Evolutionary conservation across 35 echinoderm and acorn worm species (phyloP).

Genomic region (Anneissia japonica): DNA sequence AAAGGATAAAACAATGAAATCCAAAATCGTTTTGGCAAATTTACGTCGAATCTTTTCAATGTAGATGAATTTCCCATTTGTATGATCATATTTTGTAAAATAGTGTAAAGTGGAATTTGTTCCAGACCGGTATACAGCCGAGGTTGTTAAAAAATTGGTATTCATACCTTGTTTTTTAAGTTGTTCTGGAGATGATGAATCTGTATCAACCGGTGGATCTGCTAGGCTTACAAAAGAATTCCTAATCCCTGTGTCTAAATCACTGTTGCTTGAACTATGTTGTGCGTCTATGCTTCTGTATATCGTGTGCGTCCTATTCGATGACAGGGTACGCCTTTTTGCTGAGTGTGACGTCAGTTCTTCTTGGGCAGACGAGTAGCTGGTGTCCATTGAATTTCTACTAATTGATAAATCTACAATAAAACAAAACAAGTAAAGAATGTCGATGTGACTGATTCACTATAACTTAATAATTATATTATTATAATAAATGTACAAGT

Average conservation of each 20-base stretch:
- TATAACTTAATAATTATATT: too few species aligned
- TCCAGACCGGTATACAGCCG: too few species aligned
- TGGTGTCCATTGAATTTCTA: conserved; percentile 54
- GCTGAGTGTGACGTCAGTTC: conserved; percentile 41
- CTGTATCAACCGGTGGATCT: not conserved
- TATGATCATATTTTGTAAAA: too few species aligned
- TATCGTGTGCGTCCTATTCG: not conserved
- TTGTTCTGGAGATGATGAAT: not conserved
- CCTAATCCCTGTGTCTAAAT: not conserved
- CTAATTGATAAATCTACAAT: conserved; percentile 48
- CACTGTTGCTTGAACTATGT: not conserved
- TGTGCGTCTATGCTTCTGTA: not conserved
- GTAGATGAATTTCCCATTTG: too few species aligned
- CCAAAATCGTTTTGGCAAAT: too few species aligned
- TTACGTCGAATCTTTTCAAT: too few species aligned
- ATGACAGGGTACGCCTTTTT: not conserved
- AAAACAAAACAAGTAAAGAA: not conserved
- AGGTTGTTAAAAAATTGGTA: too few species aligned
- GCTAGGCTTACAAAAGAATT: not conserved
- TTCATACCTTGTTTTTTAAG: not conserved
- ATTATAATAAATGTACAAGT: not conserved
- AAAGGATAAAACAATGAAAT: too few species aligned
- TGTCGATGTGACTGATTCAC: too few species aligned
- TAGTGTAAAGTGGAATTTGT: too few species aligned
- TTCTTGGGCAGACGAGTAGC: conserved; percentile 58